These are phyloP conservation scores for Leptoteleia sp. DNA, from an alignment of 1,140 invertebrate species.

Conservation along the genomic window DNA sequence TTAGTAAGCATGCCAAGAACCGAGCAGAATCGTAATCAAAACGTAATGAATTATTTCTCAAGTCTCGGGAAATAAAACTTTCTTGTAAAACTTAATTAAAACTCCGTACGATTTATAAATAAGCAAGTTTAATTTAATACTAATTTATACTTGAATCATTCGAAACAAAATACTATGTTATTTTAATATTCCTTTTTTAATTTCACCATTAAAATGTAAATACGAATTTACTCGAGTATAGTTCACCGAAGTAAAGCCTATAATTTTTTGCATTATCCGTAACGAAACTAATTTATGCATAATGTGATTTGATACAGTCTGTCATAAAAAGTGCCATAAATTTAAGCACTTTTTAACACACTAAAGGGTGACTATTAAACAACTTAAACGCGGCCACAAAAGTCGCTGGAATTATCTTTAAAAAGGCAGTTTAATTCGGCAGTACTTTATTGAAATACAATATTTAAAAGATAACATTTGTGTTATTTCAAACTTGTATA, in stretches of 20 bases:
- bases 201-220: not conserved
- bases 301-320: slow-evolving; percentile 9
- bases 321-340: slow-evolving; percentile 17
- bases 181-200: too few relatives aligned
- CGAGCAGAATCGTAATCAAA: slow-evolving; percentile 32
- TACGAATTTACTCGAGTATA: not conserved
- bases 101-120: slow-evolving; percentile 31
- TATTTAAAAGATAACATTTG: not conserved
- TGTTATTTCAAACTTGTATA: too few relatives aligned
- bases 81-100: slow-evolving; percentile 45
- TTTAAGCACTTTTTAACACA: slow-evolving; percentile 18
- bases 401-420: slow-evolving; percentile 5
- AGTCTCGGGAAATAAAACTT: slow-evolving; percentile 29
- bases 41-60: slow-evolving; percentile 32
- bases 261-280: not conserved
- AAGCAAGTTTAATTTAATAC: slow-evolving; percentile 27
- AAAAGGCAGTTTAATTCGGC: not conserved
- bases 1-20: slow-evolving; percentile 26
- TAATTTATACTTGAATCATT: slow-evolving; percentile 30
- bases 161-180: slow-evolving; percentile 14
- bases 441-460: slow-evolving; percentile 5
- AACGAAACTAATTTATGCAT: slow-evolving; percentile 8
- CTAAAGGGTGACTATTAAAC: slow-evolving; percentile 10
- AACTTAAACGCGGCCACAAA: slow-evolving; percentile 11
- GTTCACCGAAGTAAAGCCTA: not conserved